A percentile compares a stretch with the other conserved stretches of the same genome.
Evolutionary conservation across 2,797 vertebrate species (phyloP).

Genomic region (Pangasius mekongensis): DNA sequence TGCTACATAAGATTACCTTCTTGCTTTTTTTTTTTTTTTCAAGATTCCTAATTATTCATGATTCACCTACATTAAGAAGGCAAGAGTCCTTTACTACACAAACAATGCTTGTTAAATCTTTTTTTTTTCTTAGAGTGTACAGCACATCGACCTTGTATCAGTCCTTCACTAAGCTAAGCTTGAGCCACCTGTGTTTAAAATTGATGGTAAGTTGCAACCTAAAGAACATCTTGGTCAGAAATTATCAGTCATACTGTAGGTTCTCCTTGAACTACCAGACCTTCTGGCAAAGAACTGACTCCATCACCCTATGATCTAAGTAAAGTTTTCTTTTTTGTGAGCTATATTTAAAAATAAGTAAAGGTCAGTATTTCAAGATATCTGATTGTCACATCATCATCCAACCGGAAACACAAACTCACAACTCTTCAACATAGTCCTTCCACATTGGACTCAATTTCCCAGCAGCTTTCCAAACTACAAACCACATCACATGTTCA

Average conservation of each 20-base stretch:
- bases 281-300: neutral
- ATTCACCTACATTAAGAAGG: neutral
- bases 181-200: neutral
- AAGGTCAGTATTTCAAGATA: neutral
- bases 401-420: neutral
- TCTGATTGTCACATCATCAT: neutral
- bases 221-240: neutral
- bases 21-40: too few relatives aligned
- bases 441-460: neutral
- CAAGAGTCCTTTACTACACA: neutral
- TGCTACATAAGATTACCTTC: too few relatives aligned
- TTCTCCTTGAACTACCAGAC: neutral
- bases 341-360: neutral
- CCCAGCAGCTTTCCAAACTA: too few relatives aligned
- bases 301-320: neutral
- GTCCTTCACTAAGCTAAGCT: neutral
- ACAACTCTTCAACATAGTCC: neutral
- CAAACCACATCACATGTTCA: neutral
- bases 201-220: neutral
- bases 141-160: neutral
- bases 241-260: neutral
- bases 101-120: too few relatives aligned
- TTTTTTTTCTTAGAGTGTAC: neutral
- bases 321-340: neutral
- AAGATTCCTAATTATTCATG: neutral